Base-by-base conservation (phyloP, 2,113 vertebrate species). In the Elephantulus edwardii region DNA sequence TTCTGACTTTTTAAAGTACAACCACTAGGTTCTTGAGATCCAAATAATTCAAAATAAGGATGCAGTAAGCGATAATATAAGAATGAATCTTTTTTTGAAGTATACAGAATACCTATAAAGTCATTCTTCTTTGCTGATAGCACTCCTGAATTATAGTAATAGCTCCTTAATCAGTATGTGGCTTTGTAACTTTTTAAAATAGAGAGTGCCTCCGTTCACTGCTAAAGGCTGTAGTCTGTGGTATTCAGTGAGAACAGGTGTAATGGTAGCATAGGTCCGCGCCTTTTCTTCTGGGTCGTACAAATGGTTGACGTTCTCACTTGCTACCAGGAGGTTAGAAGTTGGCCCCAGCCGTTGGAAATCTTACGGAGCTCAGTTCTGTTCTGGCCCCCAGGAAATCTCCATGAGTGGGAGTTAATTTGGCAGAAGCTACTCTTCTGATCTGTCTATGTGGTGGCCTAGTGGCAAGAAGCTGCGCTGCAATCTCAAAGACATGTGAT, bases 21-120 rank as follows among this genome's bases (percentile, higher is more conserved):
- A 33, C 62, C 54, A 86, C 80, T 91, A 88, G 20, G 50, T 92
- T 96, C 9, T 42, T 54, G 75, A 77, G 38, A 68, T 38, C n/a
- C 38, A 52, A 52, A 81, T 75, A 76, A 80, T 46, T 74, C 24
- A 91, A 56, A 38, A 68, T 52, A 72, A 87, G 44, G 12, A 28
- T 19, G 38, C 0, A 74, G 38, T 56, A 72, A 70, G 38, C 74
- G 19, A 5, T 26, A 20, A 22, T 75, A 28, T 71, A 81, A n/a
- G 40, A 35, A 44, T 22, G 17, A 56, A n/a, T 56, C 42, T 28
- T 71, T 77, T 28, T 78, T 71, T 66, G n/a, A 72, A 52, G 10
- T 16, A 7, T 42, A 50, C 6, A 68, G 38, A 71, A 46, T 70
- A 83, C 35, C 38, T 70, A 50, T 62, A 30, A 82, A 58, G 14